Base-by-base conservation (phyloP, 2,888 invertebrate genomes). In the Amiota mariae region DNA sequence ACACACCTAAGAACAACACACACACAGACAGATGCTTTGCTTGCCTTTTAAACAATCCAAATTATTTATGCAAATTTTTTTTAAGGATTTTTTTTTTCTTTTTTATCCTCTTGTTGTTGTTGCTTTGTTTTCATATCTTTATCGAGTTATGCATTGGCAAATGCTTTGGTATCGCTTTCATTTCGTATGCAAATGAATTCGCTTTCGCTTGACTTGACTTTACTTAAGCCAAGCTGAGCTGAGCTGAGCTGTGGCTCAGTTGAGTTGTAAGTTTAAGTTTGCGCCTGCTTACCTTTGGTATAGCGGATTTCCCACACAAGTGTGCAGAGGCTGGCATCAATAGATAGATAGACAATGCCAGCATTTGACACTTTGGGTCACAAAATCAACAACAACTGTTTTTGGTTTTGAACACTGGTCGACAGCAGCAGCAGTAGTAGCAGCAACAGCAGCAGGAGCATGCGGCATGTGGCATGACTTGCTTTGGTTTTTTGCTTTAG, bases 301-400 rank as follows among this genome's bases (percentile, higher is more conserved):
- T 67, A 67, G 20, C 67, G 67, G 67, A 67, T 67, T 67, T 67
- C 67, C 67, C 67, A 67, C 67, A 67, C 67, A 67, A 51, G 67
- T 67, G 67, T 67, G 67, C 67, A 67, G 15, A n/a, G 15, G 64
- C 46, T 20, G 61, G 15, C 51, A 8, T 20, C 68, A 36, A 20
- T 54, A 68, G 47, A 18, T 18, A 54, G 54, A 20, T 54, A 68
- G 47, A 18, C 47, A 54, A n/a, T 47, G 12, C 15, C 70, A 70
- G 36, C 36, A 59, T 48, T 59, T 72, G 72, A 72, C 72, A 72
- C 66, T 57, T 72, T 57, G 72, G 72, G 72, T 72, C 72, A 72
- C 67, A 72, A 70, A 70, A 70, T 56, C 47, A 36, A 36, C 36
- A 36, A 36, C 36, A 36, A 36, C 36, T 36, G 36, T 36, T 36